Conservation (phyloP, 2,888 invertebrate genomes). For the Synergus laeviventris region DNA sequence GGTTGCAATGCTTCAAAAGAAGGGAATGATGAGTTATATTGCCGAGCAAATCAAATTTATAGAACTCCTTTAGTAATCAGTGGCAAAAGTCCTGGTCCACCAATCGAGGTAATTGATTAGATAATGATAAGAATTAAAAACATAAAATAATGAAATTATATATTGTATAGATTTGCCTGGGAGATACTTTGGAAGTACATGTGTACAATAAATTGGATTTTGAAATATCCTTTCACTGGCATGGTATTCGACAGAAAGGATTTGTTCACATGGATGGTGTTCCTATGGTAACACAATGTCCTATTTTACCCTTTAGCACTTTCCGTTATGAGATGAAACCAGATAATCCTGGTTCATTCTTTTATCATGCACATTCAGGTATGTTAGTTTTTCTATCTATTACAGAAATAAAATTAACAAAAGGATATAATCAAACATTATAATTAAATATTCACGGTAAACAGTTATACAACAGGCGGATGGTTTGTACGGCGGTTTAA, state of each 20-base stretch:
- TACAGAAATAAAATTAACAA: conserved; percentile 43
- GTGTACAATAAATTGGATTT: conserved; percentile 92
- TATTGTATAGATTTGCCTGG: conserved; percentile 87
- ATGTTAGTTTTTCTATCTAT: conserved; percentile 27
- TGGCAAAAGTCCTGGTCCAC: conserved; percentile 64
- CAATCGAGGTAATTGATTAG: conserved; percentile 61
- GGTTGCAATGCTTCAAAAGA: conserved; percentile 5
- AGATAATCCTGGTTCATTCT: conserved; percentile 58
- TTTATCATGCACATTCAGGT: conserved; percentile 60
- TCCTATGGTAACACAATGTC: conserved; percentile 92
- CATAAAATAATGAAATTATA: not conserved
- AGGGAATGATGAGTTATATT: conserved; percentile 17
- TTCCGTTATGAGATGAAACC: conserved; percentile 80
- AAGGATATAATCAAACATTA: conserved; percentile 75
- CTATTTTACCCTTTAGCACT: conserved; percentile 89
- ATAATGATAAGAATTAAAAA: not conserved
- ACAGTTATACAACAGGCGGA: conserved; percentile 80
- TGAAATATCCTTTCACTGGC: conserved; percentile 94
- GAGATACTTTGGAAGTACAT: conserved; percentile 90
- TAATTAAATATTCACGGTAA: not conserved
- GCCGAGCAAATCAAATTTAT: not conserved
- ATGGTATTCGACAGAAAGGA: conserved; percentile 89
- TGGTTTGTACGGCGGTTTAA: conserved; percentile 80
- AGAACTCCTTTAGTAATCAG: conserved; percentile 57
- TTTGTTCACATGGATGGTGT: conserved; percentile 93